Base-by-base conservation (phyloP, 92 coral and sea anemone species). In the Ricordea florida region DNA sequence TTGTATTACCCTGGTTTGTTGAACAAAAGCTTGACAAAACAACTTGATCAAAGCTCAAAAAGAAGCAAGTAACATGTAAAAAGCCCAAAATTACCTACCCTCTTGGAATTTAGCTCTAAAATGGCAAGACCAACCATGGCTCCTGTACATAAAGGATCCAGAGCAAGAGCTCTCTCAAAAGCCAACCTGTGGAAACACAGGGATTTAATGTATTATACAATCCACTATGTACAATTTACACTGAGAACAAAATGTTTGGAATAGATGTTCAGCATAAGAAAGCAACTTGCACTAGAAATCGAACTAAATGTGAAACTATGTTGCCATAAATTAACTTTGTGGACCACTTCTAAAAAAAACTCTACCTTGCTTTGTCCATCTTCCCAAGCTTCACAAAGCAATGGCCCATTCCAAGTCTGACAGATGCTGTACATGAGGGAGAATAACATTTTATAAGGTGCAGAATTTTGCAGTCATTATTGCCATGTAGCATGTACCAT, bases 121-220 rank as follows among this genome's bases (percentile, higher is more conserved):
- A 94, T 91, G 17, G 98, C 97, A 10, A 94, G 80, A 3, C 98
- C 98, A 43, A 92, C 92, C 98, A 94, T 94, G 31, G 97, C 97
- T 55, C 98, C 98, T 8, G 98, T 94, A 45, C 97, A 91, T 20
- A 82, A 84, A 1, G 85, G 89, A 52, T 94, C 98, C 6, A 94
- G 81, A 47, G 85, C 82, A 17, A 94, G 91, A 2, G 98, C 98
- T 66, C 98, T 80, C 62, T 94, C 91, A 83, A 94, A 94, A 3
- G 98, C 98, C 41, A 94, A 76, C 52, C 97, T 91, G 66, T 8
- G 20, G 18, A 37, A 14, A 37, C 44, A 37, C 7, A 37, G 14
- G 44, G 14, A 37, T 37, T 14, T 8, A 37, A 37, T 37, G 8
- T 37, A 8, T 8, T 8, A 8, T 8, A 37, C 44, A 37, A 8